Evolutionary conservation across 2,888 invertebrate species (phyloP), one percentile per base, ranked within the genome.

Genomic region (Drosophila colorata): DNA sequence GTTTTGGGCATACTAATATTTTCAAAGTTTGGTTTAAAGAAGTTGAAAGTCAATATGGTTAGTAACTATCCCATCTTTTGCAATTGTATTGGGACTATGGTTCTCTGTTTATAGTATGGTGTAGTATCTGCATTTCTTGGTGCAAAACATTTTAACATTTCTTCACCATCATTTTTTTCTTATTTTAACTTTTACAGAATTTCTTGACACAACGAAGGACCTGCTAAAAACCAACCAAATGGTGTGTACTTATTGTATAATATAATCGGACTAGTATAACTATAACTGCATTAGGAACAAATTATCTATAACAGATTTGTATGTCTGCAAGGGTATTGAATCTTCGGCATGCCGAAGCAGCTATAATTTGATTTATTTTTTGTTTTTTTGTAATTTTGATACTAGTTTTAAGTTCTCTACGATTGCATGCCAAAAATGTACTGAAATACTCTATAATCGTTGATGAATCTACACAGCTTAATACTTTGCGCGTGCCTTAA

Each of bases 401-500:
- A 48, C 74, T 76, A 66, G 35, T 60, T 58, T 67, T 69, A 57
- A 51, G 65, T 66, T 64, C 31, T 53, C 76, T 82, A 82, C 74
- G 49, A 56, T 82, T 65, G 80, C 80, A 78, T 80, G 86, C 79
- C 82, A 69, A 87, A 78, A 66, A 43, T 71, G 37, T 66, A 44
- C 20, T 69, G 58, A 71, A 64, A 66, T 63, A 57, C 47, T 53
- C 51, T 68, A 66, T 49, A 53, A 43, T 61, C 28, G 43, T 69
- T 72, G 66, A 38, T 66, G 56, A 49, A 43, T 56, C 53, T 69
- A 70, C 63, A 49, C 61, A 75, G 76, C 61, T 65, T 80, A 85
- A 85, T 81, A 86, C 87, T 74, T 77, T 86, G 72, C 77, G 66
- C 69, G 67, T 83, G 83, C 74, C 83, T 85, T 82, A 79, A 64